Evolutionary conservation across 2,888 invertebrate genomes (phyloP), one percentile per base, ranked within the genome.

Genomic region (Atrina japonica): DNA sequence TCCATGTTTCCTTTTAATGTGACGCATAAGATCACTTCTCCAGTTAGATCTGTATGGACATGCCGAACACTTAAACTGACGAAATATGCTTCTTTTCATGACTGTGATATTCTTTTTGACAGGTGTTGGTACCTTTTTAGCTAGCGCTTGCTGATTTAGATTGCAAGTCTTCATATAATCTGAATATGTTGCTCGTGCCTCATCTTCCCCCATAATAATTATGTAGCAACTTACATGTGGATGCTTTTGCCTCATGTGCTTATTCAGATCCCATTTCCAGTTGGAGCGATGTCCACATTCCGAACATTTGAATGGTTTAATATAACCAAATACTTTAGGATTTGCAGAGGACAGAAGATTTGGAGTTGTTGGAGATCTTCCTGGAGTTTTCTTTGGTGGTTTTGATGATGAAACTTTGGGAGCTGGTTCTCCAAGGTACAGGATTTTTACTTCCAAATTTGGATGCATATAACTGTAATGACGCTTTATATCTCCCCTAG

Each of bases 241-340:
- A 76, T 89, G 89, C 52, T 83, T 82, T 16, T 83, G 78, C 45
- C 86, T 74, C 78, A 98, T 97, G 91, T 98, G 98, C 91, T 98
- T 98, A 53, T 97, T 97, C 72, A 98, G 96, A 91, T 98, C 98
- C 97, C 98, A 98, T 80, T 97, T 94, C 98, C 98, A 98, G 90
- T 98, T 98, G 43, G 97, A 97, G 81, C 97, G 94, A 88, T 97
- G 96, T 64, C 96, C 95, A 91, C 98, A 98, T 18, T 96, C 92
- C 0, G 97, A 97, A 91, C 98, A 98, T 91, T 97, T 96, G 90
- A 97, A 98, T 0, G 97, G 97, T 53, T 86, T 83, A 23, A 83
- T 82, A 67, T 86, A 86, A 16, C 85, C 85, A 75, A 83, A 81
- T 29, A 77, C 74, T 70, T 84, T 85, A 0, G 86, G 85, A 66